These are phyloP conservation scores for Halcyon malimbica DNA, from an alignment of 2,113 vertebrate genomes.

Conservation along the genomic window DNA sequence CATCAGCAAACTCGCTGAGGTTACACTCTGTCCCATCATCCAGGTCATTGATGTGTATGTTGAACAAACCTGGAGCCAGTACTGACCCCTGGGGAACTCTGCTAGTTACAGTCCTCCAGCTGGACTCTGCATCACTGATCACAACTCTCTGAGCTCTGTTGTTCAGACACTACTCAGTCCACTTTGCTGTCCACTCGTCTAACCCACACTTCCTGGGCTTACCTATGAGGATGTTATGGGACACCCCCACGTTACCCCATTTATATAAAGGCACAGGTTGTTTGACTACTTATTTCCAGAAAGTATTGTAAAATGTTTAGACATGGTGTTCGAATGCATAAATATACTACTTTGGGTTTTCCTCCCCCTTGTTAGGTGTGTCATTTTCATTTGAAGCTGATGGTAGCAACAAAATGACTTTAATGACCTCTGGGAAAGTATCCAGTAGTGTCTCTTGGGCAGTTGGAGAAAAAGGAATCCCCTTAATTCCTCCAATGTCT, in stretches of 20 bases:
- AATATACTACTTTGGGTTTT: not conserved
- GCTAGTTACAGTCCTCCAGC: no score
- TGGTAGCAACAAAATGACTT: constrained; percentile 84
- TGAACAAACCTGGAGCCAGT: no score
- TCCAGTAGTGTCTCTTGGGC: constrained; percentile 92
- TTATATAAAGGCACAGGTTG: not conserved
- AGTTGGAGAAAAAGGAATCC: constrained; percentile 83
- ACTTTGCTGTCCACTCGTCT: no score
- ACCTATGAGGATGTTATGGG: no score
- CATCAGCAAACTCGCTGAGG: no score
- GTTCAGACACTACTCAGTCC: no score
- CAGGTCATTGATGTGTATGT: no score
- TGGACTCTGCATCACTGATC: no score
- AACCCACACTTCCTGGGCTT: no score
- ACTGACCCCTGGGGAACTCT: no score
- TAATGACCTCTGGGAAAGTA: constrained; percentile 95
- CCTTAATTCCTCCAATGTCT: constrained; percentile 83
- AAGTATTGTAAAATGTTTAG: not conserved
- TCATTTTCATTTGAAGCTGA: constrained; percentile 93
- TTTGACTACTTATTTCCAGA: not conserved
- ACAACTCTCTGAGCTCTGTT: no score
- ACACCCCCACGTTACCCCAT: not conserved
- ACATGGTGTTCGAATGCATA: not conserved
- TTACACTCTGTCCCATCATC: no score
- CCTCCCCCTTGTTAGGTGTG: constrained; percentile 76